Base-by-base conservation (phyloP, 2,888 invertebrate genomes). In the Apoderus coryli region DNA sequence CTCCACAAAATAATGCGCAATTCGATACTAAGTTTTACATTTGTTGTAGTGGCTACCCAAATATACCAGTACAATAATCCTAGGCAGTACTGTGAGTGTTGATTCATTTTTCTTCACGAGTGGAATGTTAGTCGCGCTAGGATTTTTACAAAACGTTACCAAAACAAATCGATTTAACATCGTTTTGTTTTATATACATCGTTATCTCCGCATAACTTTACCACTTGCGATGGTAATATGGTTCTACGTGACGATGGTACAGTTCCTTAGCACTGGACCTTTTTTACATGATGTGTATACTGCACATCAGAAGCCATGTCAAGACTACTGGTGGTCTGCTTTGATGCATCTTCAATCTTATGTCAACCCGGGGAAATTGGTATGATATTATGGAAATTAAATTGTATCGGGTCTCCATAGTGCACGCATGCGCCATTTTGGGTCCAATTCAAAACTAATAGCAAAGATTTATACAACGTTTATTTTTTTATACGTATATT, bases 91-190 rank as follows among this genome's bases (percentile, higher is more conserved):
- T 0, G 56, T 70, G 3, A 62, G 67, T 2, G 73, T 73, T 1
- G 73, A 73, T 34, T 67, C 72, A 0, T 74, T 73, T 49, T 71
- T 73, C 46, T 51, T 69, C 26, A 51, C 72, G 40, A 69, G 70
- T 42, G 72, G 72, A 2, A 49, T 72, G 31, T 47, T 74, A 1
- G 63, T 63, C 31, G 59, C 66, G 3, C 60, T 62, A 23, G 42
- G 52, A 3, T 52, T 59, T 29, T 41, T 59, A 3, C 50, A 54
- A 32, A 42, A 50, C 31, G 50, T 52, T 34, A 40, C 46, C 5
- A 54, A 48, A 26, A 45, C 48, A 2, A 46, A 45, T 4, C 40
- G 32, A 2, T 51, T 59, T 27, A 58, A 61, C 33, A 32, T 57
- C 11, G 31, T 53, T 2, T 33, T 49, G 27, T 55, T 53, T 34